Base-by-base conservation (phyloP, 2,797 vertebrate species). In the Myiotriccus ornatus region DNA sequence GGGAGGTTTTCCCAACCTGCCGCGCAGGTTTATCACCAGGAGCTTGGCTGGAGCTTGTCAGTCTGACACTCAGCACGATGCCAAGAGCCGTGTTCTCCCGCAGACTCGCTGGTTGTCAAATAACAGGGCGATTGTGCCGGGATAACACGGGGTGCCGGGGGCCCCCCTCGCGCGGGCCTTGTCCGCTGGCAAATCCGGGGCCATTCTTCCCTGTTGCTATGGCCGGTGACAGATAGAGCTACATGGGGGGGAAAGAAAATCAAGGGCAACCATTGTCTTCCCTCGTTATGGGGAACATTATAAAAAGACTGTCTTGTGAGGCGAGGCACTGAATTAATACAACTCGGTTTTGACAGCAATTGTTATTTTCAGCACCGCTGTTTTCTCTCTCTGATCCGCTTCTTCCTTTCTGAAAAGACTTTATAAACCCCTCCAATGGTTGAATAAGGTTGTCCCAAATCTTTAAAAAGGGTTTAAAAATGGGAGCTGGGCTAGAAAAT, bases 131-230 rank as follows among this genome's bases (percentile, higher is more conserved):
- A 62, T 94, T 91, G 89, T 92, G 76, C 84, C 15, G 5, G 84
- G 84, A 15, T 65, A 83, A 34, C 57, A 1, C 68, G 6, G 90
- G 49, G 64, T 64, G 84, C 39, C 12, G 9, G 82, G 90, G 85
- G 84, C 78, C 92, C 69, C 78, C 68, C 82, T 79, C 10, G 5
- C 32, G 1, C 2, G 1, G 53, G 71, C 69, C 81, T 44, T 53
- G 85, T 37, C 83, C 2, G 6, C 82, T 81, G 85, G 75, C 82
- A 91, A 69, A 84, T 49, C 84, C 65, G 8, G 32, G 39, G 75
- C 82, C 89, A 39, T 96, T 95, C 92, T 92, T 87, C 3, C 25
- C 76, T 82, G 92, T 96, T 96, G 95, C 94, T 86, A 96, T 76
- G 94, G 91, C 87, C 69, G 21, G 62, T 47, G 73, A 43, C 83